Evolutionary conservation across 2,888 invertebrate species (phyloP).

Genomic region (Eudemis profundana): DNA sequence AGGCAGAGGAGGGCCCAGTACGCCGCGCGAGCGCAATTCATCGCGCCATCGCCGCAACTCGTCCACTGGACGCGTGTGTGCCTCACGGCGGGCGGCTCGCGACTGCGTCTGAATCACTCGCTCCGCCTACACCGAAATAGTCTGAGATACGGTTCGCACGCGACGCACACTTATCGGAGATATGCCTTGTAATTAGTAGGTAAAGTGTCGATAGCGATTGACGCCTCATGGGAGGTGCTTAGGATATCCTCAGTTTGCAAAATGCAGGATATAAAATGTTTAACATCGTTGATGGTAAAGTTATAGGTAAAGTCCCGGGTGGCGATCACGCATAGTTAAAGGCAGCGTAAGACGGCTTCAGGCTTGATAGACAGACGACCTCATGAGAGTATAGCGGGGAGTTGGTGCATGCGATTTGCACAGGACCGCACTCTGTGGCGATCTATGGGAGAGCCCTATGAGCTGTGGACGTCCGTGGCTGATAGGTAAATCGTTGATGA

Average conservation of each 20-base stretch:
- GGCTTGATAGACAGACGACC: too few species aligned
- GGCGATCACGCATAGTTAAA: too few species aligned
- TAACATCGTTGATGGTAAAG: not conserved
- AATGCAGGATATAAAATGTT: not conserved
- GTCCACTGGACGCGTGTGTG: conserved; percentile 60
- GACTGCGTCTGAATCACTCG: conserved; percentile 70
- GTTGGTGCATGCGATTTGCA: too few species aligned
- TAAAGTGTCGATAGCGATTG: conserved; percentile 58
- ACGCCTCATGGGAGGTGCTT: conserved; percentile 46
- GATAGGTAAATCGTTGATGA: too few species aligned
- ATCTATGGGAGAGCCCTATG: too few species aligned
- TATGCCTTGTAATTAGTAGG: conserved; percentile 71
- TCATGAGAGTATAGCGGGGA: too few species aligned
- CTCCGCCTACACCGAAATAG: conserved; percentile 78
- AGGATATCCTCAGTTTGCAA: not conserved
- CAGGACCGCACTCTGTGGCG: too few species aligned
- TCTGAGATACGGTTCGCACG: conserved; percentile 56
- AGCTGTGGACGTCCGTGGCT: too few species aligned
- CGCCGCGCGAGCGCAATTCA: conserved; percentile 82
- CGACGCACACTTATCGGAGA: conserved; percentile 55
- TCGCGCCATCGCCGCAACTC: conserved; percentile 81
- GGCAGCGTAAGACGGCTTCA: too few species aligned
- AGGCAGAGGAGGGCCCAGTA: conserved; percentile 78
- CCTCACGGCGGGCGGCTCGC: conserved; percentile 79
- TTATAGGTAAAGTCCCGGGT: not conserved